These are phyloP conservation scores for Calidris pygmaea DNA, from an alignment of 2,113 vertebrate genomes.

Conservation along the genomic window DNA sequence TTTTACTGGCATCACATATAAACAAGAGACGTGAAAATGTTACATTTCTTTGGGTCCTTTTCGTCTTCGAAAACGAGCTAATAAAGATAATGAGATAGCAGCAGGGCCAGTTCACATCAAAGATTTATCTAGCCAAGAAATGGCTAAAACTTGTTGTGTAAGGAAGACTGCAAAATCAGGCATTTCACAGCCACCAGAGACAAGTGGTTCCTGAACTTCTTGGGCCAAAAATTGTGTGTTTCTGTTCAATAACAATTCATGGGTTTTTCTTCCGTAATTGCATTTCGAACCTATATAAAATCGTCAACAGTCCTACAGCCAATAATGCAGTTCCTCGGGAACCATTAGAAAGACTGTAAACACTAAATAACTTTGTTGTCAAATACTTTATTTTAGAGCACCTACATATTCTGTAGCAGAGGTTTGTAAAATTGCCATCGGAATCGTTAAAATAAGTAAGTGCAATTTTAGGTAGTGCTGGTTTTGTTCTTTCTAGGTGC, in stretches of 20 bases:
- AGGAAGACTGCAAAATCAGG: background rate
- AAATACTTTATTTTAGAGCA: background rate
- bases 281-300: background rate
- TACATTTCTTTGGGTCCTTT: background rate
- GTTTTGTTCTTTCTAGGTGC: background rate
- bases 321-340: background rate
- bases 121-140: background rate
- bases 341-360: background rate
- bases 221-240: background rate
- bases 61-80: background rate
- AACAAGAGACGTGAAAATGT: background rate
- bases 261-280: background rate
- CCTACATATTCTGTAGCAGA: background rate
- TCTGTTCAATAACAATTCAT: background rate
- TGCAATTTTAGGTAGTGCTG: background rate
- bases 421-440: background rate
- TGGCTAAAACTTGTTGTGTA: background rate
- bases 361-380: background rate
- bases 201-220: background rate
- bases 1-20: background rate
- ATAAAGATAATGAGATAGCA: background rate
- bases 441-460: background rate
- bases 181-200: background rate
- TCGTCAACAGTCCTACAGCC: background rate
- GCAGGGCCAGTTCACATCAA: background rate